Evolutionary conservation across 64 coral and sea anemone genomes (phyloP).

Genomic region (Pocillopora verrucosa): DNA sequence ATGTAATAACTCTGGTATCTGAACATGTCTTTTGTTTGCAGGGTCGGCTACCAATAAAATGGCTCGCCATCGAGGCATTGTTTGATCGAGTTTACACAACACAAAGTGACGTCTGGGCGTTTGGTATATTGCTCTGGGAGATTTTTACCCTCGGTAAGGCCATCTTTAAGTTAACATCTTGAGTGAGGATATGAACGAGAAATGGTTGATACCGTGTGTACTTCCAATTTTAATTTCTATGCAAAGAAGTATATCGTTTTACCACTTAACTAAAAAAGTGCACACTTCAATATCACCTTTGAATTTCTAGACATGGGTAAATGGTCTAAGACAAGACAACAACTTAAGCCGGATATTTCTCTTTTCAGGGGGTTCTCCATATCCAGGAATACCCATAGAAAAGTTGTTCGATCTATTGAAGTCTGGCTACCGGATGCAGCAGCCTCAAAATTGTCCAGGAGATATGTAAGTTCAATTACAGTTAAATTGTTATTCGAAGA

Average conservation of each 20-base stretch:
- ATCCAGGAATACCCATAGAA: slow-evolving; percentile 96
- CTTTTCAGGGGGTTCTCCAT: slow-evolving; percentile 85
- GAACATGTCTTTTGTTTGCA: slow-evolving; percentile 9
- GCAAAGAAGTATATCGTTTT: too few species aligned
- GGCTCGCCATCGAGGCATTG: slow-evolving; percentile 95
- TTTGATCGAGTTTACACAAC: slow-evolving; percentile 98
- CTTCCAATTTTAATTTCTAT: too few species aligned
- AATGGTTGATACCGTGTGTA: too few species aligned
- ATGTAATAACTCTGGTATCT: background rate
- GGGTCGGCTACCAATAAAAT: slow-evolving; percentile 96
- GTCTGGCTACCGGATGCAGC: slow-evolving; percentile 93
- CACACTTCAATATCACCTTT: too few species aligned
- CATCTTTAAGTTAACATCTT: background rate
- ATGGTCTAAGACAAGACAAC: too few species aligned
- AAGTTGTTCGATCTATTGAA: slow-evolving; percentile 91
- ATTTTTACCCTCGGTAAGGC: slow-evolving; percentile 87
- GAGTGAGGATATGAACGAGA: background rate
- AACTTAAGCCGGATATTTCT: background rate
- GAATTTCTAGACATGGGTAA: too few species aligned
- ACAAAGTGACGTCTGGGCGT: slow-evolving; percentile 96
- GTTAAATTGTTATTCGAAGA: background rate
- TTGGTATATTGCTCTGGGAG: slow-evolving; percentile 88
- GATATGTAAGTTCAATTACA: slow-evolving; percentile 77
- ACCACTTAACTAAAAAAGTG: too few species aligned
- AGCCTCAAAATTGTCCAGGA: slow-evolving; percentile 81